A percentile compares a stretch with the other conserved stretches of the same genome.
These are phyloP conservation scores for Troides helena DNA, from an alignment of 2,888 invertebrate genomes.

Conservation along the genomic window DNA sequence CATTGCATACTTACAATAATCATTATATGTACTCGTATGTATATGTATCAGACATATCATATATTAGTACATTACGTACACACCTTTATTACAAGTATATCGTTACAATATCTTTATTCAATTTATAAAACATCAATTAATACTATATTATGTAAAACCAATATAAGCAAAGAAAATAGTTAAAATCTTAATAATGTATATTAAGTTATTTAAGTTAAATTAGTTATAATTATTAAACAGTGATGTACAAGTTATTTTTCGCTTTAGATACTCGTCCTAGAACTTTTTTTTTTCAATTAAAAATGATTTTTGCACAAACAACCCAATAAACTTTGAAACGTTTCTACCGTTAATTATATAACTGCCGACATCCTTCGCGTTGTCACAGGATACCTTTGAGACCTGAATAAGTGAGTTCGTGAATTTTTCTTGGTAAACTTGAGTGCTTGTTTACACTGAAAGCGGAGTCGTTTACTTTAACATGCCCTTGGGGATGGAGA, in stretches of 20 bases:
- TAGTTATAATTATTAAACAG: not conserved
- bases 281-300: not conserved
- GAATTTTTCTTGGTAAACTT: slow-evolving; percentile 74
- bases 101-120: too few species aligned
- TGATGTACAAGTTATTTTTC: not conserved
- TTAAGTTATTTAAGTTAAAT: too few species aligned
- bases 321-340: not conserved
- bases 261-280: too few species aligned
- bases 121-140: too few species aligned
- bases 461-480: slow-evolving; percentile 73
- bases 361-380: slow-evolving; percentile 36
- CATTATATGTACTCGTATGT: too few species aligned
- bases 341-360: slow-evolving; percentile 18
- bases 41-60: too few species aligned
- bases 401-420: slow-evolving; percentile 72
- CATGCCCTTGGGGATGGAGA: slow-evolving; percentile 40
- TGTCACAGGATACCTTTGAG: slow-evolving; percentile 63
- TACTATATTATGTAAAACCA: too few species aligned
- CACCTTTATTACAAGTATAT: too few species aligned
- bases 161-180: too few species aligned
- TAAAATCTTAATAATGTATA: too few species aligned
- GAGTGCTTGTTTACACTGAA: slow-evolving; percentile 73
- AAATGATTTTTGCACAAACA: not conserved
- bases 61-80: too few species aligned
- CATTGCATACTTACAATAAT: too few species aligned